Evolutionary conservation across 2,888 invertebrate genomes (phyloP).

Genomic region (Tachystola acroxantha): DNA sequence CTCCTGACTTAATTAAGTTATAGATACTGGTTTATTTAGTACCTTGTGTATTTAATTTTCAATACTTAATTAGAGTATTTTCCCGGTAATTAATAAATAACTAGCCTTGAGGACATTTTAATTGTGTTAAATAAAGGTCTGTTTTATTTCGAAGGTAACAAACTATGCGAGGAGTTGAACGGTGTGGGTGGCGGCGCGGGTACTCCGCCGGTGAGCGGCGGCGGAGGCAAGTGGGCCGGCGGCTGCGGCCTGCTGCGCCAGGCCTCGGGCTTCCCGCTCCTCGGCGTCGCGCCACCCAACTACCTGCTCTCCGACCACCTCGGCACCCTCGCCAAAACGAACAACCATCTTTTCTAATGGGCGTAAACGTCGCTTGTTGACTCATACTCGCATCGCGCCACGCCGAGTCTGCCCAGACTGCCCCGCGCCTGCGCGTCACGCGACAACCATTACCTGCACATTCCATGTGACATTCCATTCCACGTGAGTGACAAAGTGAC

Average conservation of each 20-base stretch:
- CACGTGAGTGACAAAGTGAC: slow-evolving; percentile 16
- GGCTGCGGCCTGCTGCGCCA: slow-evolving; percentile 81
- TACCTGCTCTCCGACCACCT: slow-evolving; percentile 81
- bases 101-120: too few relatives aligned
- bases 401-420: not conserved
- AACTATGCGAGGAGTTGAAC: slow-evolving; percentile 65
- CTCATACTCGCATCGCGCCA: slow-evolving; percentile 4
- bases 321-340: slow-evolving; percentile 78
- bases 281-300: slow-evolving; percentile 78
- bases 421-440: slow-evolving; percentile 9
- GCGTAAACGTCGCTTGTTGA: slow-evolving; percentile 36
- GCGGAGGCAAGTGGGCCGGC: slow-evolving; percentile 77
- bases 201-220: slow-evolving; percentile 51
- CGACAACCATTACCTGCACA: slow-evolving; percentile 10
- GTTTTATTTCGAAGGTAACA: slow-evolving; percentile 53
- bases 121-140: not conserved
- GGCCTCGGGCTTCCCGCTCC: slow-evolving; percentile 78
- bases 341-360: slow-evolving; percentile 82
- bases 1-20: too few relatives aligned
- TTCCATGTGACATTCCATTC: slow-evolving; percentile 21
- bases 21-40: too few relatives aligned
- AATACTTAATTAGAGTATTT: too few relatives aligned
- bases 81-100: too few relatives aligned
- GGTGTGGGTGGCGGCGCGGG: slow-evolving; percentile 57
- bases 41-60: too few relatives aligned